Evolutionary conservation across 2,797 vertebrate species (phyloP).

Genomic region (Falco naumanni): DNA sequence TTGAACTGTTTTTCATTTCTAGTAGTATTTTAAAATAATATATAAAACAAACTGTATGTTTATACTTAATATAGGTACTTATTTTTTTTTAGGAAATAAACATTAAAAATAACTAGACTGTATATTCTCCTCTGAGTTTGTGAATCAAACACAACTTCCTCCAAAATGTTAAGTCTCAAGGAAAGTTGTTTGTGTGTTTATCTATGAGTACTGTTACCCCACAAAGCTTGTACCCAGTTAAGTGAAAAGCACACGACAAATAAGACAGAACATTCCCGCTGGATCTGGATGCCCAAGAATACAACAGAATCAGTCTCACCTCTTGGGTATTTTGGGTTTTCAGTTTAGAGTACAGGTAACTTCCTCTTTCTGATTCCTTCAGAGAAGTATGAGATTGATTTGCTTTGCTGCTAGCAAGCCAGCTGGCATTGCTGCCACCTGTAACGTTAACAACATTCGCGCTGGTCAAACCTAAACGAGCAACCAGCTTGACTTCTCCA

Average conservation of each 20-base stretch:
- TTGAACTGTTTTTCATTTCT: background rate
- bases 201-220: fast-evolving
- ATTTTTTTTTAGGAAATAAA: background rate
- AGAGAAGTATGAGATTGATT: conserved; percentile 54
- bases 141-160: background rate
- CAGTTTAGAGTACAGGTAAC: conserved; percentile 71
- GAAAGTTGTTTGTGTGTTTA: background rate
- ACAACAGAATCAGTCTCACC: conserved; percentile 64
- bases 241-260: background rate
- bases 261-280: background rate
- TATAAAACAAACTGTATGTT: background rate
- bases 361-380: conserved; percentile 59
- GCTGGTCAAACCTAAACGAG: conserved; percentile 3
- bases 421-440: conserved; percentile 40
- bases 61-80: background rate
- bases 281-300: background rate
- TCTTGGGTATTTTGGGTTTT: conserved; percentile 71
- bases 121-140: background rate
- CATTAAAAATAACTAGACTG: background rate
- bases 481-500: conserved; percentile 35
- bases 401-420: conserved; percentile 13
- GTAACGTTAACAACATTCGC: conserved; percentile 32
- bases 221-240: background rate
- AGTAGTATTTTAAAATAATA: background rate
- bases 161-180: background rate